Evolutionary conservation across 2,797 vertebrate genomes (phyloP), one percentile per base, ranked within the genome.

Genomic region (Sarcophilus harrisii): DNA sequence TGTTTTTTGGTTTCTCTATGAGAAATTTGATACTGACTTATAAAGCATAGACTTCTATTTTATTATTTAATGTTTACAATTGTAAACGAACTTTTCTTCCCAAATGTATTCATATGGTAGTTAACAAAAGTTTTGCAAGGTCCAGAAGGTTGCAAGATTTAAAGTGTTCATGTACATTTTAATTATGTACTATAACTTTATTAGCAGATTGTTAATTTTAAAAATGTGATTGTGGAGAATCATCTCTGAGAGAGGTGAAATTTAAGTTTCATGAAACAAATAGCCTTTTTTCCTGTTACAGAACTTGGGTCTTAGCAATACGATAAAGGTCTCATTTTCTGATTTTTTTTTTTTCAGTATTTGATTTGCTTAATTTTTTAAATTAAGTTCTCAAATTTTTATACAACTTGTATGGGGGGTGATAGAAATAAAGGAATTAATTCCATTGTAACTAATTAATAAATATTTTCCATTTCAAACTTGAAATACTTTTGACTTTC

Each of bases 41-140:
- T 91, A 96, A 97, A 98, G 97, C 93, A 58, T 97, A 95, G 97
- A 95, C 93, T 94, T 98, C 55, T 96, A 95, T 93, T 97, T 96
- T 97, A 97, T 97, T 97, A 97, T 98, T 95, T 98, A 96, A 97
- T 57, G 96, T 97, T 98, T 96, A 91, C 66, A 92, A 29, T 98
- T 87, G 92, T 95, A 96, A 96, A 89, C 97, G 60, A 91, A 66
- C 32, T 58, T 98, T 97, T 96, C 57, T 90, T 96, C 96, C 45
- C 59, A 95, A 30, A 94, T 92, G 1, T 93, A 91, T 95, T 21
- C 94, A 30, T 94, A 95, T 21, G 95, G 45, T 94, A 93, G 45
- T 95, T 93, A 62, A 45, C 95, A 9, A 55, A 94, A 81, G 12
- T 96, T 97, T 96, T 90, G 57, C 54, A 95, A 96, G 66, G 95